These are phyloP conservation scores for Paguma larvata DNA, from an alignment of 2,797 vertebrate species.

Conservation along the genomic window DNA sequence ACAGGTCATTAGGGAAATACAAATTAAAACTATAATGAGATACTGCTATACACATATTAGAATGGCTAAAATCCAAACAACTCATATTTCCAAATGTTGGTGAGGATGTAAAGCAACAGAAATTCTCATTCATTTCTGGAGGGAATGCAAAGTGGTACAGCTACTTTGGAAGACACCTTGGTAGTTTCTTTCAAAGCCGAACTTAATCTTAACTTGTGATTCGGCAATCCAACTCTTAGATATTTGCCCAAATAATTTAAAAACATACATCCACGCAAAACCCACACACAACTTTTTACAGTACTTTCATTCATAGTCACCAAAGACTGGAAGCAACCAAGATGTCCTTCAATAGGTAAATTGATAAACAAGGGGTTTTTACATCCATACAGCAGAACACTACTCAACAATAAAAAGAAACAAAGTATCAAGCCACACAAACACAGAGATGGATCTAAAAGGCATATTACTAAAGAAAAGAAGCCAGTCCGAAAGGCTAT, in stretches of 20 bases:
- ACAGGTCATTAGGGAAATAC: background rate
- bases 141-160: background rate
- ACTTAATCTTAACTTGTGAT: background rate
- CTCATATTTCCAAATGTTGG: background rate
- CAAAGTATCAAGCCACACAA: conserved; percentile 1
- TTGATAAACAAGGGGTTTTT: background rate
- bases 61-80: background rate
- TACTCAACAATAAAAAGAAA: background rate
- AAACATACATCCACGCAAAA: background rate
- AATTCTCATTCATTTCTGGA: background rate
- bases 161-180: background rate
- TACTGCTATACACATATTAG: background rate
- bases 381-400: background rate
- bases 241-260: background rate
- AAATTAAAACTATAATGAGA: conserved; percentile 12
- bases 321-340: background rate
- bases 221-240: background rate
- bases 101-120: background rate
- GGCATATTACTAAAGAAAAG: background rate
- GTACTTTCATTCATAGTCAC: background rate
- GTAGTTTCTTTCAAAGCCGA: background rate
- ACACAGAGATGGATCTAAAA: background rate
- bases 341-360: background rate
- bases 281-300: background rate
- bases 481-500: background rate